A percentile compares a stretch with the other conserved stretches of the same genome.
Evolutionary conservation across 2,888 invertebrate genomes (phyloP).

Genomic region (Sclerodermus sp.): DNA sequence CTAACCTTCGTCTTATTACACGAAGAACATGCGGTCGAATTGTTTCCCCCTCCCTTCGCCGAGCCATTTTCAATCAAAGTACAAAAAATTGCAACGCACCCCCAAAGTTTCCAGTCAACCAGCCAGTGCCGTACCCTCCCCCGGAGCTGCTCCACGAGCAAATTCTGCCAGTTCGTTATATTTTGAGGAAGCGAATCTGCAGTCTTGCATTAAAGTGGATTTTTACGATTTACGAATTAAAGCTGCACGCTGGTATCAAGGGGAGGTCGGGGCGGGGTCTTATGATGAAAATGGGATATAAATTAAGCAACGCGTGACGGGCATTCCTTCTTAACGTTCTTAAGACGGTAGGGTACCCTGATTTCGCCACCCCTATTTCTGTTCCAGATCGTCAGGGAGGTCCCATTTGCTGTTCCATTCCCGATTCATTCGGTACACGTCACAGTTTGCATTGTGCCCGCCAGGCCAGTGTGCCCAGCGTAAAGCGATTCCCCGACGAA

Average conservation of each 20-base stretch:
- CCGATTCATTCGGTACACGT: constrained; percentile 50
- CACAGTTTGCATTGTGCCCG: constrained; percentile 54
- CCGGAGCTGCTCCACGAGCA: too few species aligned
- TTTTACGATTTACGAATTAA: too few species aligned
- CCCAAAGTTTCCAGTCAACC: too few species aligned
- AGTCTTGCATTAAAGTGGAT: too few species aligned
- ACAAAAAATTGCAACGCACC: not conserved
- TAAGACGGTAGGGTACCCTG: not conserved
- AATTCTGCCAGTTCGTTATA: too few species aligned
- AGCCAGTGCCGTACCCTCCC: too few species aligned
- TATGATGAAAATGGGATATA: too few species aligned
- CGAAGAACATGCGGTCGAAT: constrained; percentile 28
- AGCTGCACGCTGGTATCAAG: too few species aligned
- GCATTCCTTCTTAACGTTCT: too few species aligned
- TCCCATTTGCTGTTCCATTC: constrained; percentile 43
- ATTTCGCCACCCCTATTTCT: constrained; percentile 5
- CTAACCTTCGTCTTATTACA: constrained; percentile 50
- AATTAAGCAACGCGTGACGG: too few species aligned
- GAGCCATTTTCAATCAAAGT: not conserved
- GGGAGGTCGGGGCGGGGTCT: too few species aligned
- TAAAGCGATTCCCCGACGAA: constrained; percentile 55
- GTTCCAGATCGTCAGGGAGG: constrained; percentile 18
- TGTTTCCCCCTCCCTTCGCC: constrained; percentile 26
- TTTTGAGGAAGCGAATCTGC: too few species aligned
- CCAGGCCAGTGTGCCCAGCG: constrained; percentile 51